Conservation (phyloP, 2,888 invertebrate genomes). For the Lobophora halterata region DNA sequence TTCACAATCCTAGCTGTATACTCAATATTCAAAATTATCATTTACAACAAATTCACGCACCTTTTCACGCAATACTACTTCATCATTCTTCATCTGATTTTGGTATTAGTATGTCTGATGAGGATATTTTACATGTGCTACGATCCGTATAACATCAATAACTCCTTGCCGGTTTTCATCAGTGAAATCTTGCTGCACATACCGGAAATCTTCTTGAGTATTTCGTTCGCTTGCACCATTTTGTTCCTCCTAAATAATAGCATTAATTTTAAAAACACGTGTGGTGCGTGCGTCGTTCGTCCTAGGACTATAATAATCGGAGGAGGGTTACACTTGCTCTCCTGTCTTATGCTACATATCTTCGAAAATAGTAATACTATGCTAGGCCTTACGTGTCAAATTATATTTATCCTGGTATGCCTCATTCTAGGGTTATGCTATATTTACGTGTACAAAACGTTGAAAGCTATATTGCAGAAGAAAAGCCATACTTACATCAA, state of each 20-base stretch:
- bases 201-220: slow-evolving; percentile 92
- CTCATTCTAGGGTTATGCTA: slow-evolving; percentile 92
- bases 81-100: slow-evolving; percentile 89
- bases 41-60: slow-evolving; percentile 92
- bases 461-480: slow-evolving; percentile 86
- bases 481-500: slow-evolving; percentile 90
- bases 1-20: slow-evolving; percentile 92
- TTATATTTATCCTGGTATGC: slow-evolving; percentile 92
- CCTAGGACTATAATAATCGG: slow-evolving; percentile 89
- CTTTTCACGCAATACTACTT: slow-evolving; percentile 94
- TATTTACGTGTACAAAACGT: slow-evolving; percentile 89
- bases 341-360: slow-evolving; percentile 92
- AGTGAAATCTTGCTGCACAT: slow-evolving; percentile 92
- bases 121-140: slow-evolving; percentile 93
- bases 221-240: slow-evolving; percentile 94
- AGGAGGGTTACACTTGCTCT: slow-evolving; percentile 87
- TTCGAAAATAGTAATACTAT: slow-evolving; percentile 82
- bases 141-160: slow-evolving; percentile 94
- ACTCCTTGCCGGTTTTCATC: slow-evolving; percentile 87
- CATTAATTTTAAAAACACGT: slow-evolving; percentile 86
- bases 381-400: slow-evolving; percentile 89
- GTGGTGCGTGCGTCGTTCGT: slow-evolving; percentile 85
- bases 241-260: slow-evolving; percentile 92
- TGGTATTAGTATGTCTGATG: slow-evolving; percentile 90
- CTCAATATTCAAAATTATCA: slow-evolving; percentile 91